phyloP scores from a whole-genome alignment of 2,888 invertebrate genomes.

The Oegoconia quadripuncta region DNA sequence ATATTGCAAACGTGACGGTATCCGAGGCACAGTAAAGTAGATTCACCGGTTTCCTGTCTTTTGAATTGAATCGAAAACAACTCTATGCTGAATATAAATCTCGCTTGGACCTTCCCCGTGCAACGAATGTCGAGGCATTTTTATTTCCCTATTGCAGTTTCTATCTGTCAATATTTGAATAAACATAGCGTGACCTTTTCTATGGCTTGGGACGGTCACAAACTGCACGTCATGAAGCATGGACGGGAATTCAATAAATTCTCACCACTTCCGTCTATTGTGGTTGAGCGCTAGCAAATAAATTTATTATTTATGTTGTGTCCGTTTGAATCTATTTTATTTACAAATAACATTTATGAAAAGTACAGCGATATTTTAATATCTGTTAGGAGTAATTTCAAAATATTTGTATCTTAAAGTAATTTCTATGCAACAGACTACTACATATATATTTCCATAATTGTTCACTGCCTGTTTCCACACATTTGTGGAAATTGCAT shows the following conservation, averaged over 20 bases:
- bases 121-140: conserved; percentile 8
- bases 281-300: conserved; percentile 42
- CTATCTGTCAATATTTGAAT: conserved; percentile 11
- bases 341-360: too few relatives aligned
- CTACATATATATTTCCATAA: too few relatives aligned
- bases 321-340: conserved; percentile 31
- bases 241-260: conserved; percentile 48
- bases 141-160: conserved; percentile 15
- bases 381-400: too few relatives aligned
- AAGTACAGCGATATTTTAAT: too few relatives aligned
- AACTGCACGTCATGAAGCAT: conserved; percentile 27
- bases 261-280: conserved; percentile 44
- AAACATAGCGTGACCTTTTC: conserved; percentile 19
- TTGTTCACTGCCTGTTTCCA: too few relatives aligned
- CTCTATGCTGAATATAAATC: conserved; percentile 32
- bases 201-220: conserved; percentile 10
- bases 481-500: too few relatives aligned
- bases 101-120: conserved; percentile 29
- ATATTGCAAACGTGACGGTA: conserved; percentile 17
- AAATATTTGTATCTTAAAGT: too few relatives aligned
- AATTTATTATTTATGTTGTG: conserved; percentile 37
- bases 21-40: conserved; percentile 13
- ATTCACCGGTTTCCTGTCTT: conserved; percentile 30
- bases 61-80: conserved; percentile 37
- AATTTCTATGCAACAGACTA: too few relatives aligned